Evolutionary conservation across 2,797 vertebrate genomes (phyloP), one percentile per base, ranked within the genome.

Genomic region (Sphaeramia orbicularis): DNA sequence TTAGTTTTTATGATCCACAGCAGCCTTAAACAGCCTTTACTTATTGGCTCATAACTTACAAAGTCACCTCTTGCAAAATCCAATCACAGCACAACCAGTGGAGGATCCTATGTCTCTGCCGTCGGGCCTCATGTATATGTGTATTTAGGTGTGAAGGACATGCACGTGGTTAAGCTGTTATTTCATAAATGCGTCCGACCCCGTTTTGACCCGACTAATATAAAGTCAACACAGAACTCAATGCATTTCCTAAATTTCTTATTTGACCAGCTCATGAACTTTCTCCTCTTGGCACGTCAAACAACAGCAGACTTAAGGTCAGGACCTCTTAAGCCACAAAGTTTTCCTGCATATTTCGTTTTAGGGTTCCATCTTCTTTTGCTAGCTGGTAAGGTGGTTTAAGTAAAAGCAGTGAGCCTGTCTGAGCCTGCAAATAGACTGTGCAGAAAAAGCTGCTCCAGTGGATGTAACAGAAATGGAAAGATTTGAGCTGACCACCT

Each of bases 201-300:
- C 36, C 47, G 50, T 71, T 36, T 30, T 62, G 64, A 84, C 86
- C 75, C 15, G 3, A 19, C 21, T 74, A 66, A 84, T 55, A 38
- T 43, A 85, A 79, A 80, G 49, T 82, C 76, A 84, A 86, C 81
- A 86, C 10, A 53, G 70, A 71, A 60, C 68, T 41, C 45, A 60
- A 49, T 54, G 36, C 54, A 55, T 79, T 67, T 84, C 55, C 64
- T 57, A 44, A 12, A 60, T 80, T 70, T 82, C 56, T 70, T 35
- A 65, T 43, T 35, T 69, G 73, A 68, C 85, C 75, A 51, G 35
- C 57, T 62, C 44, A 4, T 83, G 84, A 91, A 84, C 88, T 52
- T 62, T 73, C 56, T 76, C 71, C 70, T 50, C 35, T 13, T 66
- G 58, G 35, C 27, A 10, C 4, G 11, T 43, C 27, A 75, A 78